Conservation (phyloP, 2,113 vertebrate species). For the Eubucco bourcierii region DNA sequence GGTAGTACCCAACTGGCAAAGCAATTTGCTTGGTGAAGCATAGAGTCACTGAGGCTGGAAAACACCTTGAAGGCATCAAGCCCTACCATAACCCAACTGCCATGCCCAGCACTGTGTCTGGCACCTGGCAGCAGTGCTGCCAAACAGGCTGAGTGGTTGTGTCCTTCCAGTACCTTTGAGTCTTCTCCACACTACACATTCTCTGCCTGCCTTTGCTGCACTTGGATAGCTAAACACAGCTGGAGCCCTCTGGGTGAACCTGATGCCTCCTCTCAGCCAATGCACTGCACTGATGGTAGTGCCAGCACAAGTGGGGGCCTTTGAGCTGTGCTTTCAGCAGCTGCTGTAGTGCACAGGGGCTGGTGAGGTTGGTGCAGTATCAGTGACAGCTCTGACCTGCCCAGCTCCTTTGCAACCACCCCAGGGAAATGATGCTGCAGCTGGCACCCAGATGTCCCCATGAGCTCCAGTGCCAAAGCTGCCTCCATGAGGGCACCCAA, state of each 20-base stretch:
- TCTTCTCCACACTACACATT: neutral
- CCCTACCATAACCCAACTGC: no score
- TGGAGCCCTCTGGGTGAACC: neutral
- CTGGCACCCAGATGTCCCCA: conserved; percentile 7
- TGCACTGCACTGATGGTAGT: neutral
- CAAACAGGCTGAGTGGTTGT: neutral
- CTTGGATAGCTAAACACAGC: neutral
- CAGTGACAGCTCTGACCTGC: neutral
- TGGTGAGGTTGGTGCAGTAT: conserved; percentile 23
- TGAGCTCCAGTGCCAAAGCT: neutral
- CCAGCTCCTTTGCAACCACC: conserved; percentile 2
- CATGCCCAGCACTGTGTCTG: no score
- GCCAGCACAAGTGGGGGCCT: neutral
- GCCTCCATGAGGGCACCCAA: neutral
- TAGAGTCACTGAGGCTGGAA: neutral
- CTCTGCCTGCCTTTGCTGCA: neutral
- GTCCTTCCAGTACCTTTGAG: neutral
- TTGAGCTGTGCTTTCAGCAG: neutral
- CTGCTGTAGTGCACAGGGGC: neutral
- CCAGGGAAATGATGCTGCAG: conserved; percentile 16
- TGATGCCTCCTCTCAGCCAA: neutral
- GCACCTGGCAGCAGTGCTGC: neutral
- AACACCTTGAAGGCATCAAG: no score
- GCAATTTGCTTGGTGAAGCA: neutral
- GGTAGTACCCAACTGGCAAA: neutral